Conservation (phyloP, 30 jellyfish, hydroid and myxozoan genomes). For the Nemopilema nomurai region DNA sequence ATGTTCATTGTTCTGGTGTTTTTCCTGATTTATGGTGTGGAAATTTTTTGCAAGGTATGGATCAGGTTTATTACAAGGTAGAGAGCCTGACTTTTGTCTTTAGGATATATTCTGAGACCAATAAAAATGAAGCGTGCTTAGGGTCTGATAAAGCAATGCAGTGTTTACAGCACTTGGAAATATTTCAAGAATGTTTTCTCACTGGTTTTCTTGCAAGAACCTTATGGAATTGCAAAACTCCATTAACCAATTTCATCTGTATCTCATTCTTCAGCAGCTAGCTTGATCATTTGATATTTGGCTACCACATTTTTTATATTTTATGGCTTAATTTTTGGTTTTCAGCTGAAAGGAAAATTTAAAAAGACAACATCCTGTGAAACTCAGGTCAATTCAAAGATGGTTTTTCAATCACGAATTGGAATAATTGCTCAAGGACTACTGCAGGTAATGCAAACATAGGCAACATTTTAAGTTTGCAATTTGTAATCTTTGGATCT, state of each 20-base stretch:
- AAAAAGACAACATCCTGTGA: conserved; percentile 29
- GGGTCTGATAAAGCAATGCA: background rate
- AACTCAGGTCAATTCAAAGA: conserved; percentile 61
- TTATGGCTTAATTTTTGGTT: too few species aligned
- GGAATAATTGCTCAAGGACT: conserved; percentile 94
- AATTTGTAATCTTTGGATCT: background rate
- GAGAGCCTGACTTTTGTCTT: too few species aligned
- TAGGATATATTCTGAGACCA: too few species aligned
- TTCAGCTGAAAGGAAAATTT: conserved; percentile 91
- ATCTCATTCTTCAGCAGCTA: too few species aligned
- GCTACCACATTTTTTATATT: too few species aligned
- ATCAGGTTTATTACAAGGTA: too few species aligned
- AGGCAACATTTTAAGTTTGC: background rate
- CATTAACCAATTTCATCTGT: too few species aligned
- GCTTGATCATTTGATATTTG: too few species aligned
- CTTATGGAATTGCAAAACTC: too few species aligned
- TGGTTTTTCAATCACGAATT: conserved; percentile 78
- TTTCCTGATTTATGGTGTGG: conserved; percentile 95
- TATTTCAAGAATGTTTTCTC: too few species aligned
- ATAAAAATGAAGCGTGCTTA: too few species aligned
- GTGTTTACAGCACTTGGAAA: background rate
- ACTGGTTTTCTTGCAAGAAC: too few species aligned
- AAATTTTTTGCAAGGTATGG: conserved; percentile 93
- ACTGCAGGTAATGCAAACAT: conserved; percentile 63
- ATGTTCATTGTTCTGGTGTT: conserved; percentile 87